Evolutionary conservation across 2,113 vertebrate species (phyloP).

Genomic region (Apus apus): DNA sequence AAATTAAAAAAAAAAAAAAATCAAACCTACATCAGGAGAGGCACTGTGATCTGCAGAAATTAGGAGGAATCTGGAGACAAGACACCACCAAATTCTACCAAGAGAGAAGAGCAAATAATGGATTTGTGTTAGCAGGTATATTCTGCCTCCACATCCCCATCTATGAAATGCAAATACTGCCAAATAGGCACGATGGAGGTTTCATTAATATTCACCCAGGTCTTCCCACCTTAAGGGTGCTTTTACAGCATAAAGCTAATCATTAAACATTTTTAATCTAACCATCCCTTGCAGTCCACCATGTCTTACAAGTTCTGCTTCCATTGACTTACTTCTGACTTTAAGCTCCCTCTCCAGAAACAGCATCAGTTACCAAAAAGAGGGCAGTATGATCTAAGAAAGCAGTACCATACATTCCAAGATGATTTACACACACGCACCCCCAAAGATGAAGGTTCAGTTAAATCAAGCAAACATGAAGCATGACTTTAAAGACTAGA

Average conservation of each 20-base stretch:
- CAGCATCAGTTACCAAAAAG: not conserved
- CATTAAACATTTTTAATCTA: not conserved
- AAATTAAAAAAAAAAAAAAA: no score
- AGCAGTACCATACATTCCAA: not conserved
- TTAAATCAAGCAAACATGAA: not conserved
- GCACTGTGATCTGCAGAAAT: not conserved
- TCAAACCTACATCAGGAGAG: not conserved
- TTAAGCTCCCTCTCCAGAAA: not conserved
- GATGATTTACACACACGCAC: not conserved
- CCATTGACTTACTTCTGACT: not conserved
- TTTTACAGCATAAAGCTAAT: not conserved
- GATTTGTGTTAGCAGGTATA: not conserved
- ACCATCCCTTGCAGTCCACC: not conserved
- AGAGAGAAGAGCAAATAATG: not conserved
- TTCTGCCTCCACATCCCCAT: not conserved
- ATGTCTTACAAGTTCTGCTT: not conserved
- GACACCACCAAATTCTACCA: not conserved
- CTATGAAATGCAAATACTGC: not conserved
- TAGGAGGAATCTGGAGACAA: not conserved
- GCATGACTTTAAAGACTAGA: not conserved
- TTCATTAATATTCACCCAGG: not conserved
- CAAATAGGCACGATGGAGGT: fast-evolving
- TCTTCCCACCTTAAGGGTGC: not conserved
- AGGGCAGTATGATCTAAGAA: not conserved
- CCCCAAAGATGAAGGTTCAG: not conserved